Base-by-base conservation (phyloP, 2,888 invertebrate species). In the Leptothorax acervorum region DNA sequence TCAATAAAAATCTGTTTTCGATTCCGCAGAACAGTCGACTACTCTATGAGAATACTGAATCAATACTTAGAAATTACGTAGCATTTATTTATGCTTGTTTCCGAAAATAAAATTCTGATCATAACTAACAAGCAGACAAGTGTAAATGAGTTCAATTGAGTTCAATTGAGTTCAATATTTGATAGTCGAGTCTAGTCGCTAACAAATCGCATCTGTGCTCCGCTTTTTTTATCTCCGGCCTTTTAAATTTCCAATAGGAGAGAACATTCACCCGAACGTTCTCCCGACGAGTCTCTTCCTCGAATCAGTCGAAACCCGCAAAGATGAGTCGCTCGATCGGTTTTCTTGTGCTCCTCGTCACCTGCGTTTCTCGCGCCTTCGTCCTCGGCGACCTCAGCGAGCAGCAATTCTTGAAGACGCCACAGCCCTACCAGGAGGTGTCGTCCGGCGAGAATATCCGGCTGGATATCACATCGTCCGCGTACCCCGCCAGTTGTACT, bases 191-290 rank as follows among this genome's bases (percentile, higher is more conserved):
- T 65, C 18, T 28, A 53, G 3, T 65, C 11, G 6, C 3, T 65
- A 18, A 31, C 11, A 28, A 63, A 51, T 60, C 60, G 18, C 12
- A 0, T 15, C 8, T 42, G 12, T 42, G 28, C 8, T n/a, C 2
- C n/a, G 3, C 15, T 4, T 12, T 23, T 51, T 48, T 28, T 15
- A 28, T 4, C 62, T 48, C 23, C 23, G 6, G 3, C 3, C 11
- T 45, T 39, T n/a, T 8, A 31, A 76, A 28, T 55, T 70, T n/a
- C 68, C 11, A 35, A 9, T 84, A 95, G 95, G 94, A 60, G 94
- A 94, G 73, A 94, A 87, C 39, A 93, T 94, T 53, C 92, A 92
- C 71, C 93, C 93, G 3, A 95, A 95, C n/a, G n/a, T n/a, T n/a
- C n/a, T n/a, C n/a, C n/a, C n/a, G n/a, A n/a, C n/a, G n/a, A n/a